A percentile compares a stretch with the other conserved stretches of the same genome.
Conservation (phyloP, 2,113 vertebrate genomes). For the Scomber colias region DNA sequence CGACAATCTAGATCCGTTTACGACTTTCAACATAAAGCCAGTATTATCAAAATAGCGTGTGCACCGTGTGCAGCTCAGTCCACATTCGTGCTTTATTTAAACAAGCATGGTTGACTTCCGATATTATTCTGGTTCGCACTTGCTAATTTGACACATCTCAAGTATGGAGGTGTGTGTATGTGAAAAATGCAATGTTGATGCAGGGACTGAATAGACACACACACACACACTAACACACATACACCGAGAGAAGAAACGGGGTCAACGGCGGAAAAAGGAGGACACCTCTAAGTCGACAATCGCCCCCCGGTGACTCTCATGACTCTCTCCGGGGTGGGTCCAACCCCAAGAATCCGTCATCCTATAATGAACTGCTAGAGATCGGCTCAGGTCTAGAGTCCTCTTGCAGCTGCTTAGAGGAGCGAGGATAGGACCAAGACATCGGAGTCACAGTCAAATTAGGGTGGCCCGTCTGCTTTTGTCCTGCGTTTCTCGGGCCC, state of each 20-base stretch:
- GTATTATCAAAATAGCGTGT: accelerated
- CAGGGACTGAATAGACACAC: slow-evolving; percentile 33
- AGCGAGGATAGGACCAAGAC: slow-evolving; percentile 50
- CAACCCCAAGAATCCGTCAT: slow-evolving; percentile 27
- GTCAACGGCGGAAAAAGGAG: slow-evolving; percentile 49
- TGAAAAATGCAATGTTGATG: slow-evolving; percentile 37
- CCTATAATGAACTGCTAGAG: slow-evolving; percentile 59
- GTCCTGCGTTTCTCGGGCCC: slow-evolving; percentile 31
- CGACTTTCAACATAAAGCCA: slow-evolving; percentile 59
- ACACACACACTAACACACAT: neutral
- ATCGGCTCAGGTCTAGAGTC: slow-evolving; percentile 51
- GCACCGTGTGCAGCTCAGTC: accelerated
- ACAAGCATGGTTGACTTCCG: neutral
- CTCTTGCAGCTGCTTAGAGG: slow-evolving; percentile 49
- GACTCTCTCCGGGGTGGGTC: slow-evolving; percentile 40
- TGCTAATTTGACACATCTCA: neutral
- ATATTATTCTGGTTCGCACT: accelerated
- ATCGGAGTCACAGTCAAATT: slow-evolving; percentile 43
- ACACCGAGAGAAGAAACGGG: slow-evolving; percentile 32
- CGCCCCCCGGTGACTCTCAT: slow-evolving; percentile 28
- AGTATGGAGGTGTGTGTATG: slow-evolving; percentile 34
- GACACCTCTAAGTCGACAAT: slow-evolving; percentile 18
- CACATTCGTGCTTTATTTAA: slow-evolving; percentile 13
- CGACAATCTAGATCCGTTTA: neutral
- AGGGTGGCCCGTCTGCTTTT: slow-evolving; percentile 38